Percentiles rank a stretch among this genome's conserved stretches.
Evolutionary conservation across 2,113 vertebrate species (phyloP).

Genomic region (Reinhardtius hippoglossoides): DNA sequence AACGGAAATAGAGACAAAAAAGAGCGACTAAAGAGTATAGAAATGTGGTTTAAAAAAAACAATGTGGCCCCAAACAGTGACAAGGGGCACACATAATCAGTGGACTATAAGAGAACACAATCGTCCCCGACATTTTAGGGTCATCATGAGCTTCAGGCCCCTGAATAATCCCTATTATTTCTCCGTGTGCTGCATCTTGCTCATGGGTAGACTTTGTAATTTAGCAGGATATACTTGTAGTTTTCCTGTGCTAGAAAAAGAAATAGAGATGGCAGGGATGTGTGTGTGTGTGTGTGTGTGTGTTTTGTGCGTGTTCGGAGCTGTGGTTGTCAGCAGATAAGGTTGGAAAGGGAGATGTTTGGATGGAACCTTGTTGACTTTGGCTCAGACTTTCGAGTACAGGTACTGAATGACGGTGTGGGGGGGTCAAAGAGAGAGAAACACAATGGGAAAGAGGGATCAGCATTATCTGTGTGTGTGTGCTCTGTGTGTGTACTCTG

Average conservation of each 20-base stretch:
- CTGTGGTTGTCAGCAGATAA: conserved; percentile 46
- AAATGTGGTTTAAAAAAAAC: conserved; percentile 19
- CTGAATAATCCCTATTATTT: conserved; percentile 53
- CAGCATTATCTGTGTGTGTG: conserved; percentile 16
- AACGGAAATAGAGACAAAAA: background rate
- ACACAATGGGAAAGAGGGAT: conserved; percentile 48
- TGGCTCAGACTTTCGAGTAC: conserved; percentile 49
- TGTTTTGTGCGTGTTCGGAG: conserved; percentile 47
- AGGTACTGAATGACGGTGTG: conserved; percentile 50
- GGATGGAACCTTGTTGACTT: conserved; percentile 68
- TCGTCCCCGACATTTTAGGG: conserved; percentile 67
- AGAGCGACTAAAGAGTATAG: background rate
- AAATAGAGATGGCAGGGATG: background rate
- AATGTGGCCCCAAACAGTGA: conserved; percentile 6
- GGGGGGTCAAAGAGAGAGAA: conserved; percentile 45
- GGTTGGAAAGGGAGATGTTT: conserved; percentile 70
- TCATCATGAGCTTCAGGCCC: conserved; percentile 55
- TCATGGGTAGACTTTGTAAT: conserved; percentile 41
- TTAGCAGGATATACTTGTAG: conserved; percentile 7
- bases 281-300: conserved; percentile 46
- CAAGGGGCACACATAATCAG: conserved; percentile 36
- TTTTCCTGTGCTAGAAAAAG: conserved; percentile 19
- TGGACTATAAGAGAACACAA: conserved; percentile 36
- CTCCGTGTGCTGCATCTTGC: conserved; percentile 24
- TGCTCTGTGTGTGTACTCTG: background rate